Evolutionary conservation across 2,113 vertebrate species (phyloP), one percentile per base, ranked within the genome.

Genomic region (Chaetorhynchus papuensis): DNA sequence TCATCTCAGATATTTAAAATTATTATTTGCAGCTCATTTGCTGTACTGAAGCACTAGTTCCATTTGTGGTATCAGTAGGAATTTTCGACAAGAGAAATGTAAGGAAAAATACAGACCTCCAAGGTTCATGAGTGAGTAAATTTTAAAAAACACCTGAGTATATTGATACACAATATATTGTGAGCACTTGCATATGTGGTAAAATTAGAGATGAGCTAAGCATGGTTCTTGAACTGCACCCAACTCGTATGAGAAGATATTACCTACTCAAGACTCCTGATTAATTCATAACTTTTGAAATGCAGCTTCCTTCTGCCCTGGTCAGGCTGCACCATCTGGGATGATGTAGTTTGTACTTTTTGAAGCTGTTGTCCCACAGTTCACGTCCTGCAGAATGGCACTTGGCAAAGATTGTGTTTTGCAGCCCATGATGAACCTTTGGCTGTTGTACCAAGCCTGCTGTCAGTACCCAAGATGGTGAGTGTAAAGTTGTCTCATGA

Each of bases 141-240:
- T 75, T 64, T 64, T 18, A 7, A 86, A 79, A 63, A 64, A 10
- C 7, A 68, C 11, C 56, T 53, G n/a, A 60, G 63, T 75, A 86
- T 54, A 35, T 24, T 76, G 63, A 63, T 54, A n/a, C 8, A 13
- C 22, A 44, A 17, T 37, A 18, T 77, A 37, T 19, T 57, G 45
- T 78, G 28, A 71, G 41, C 61, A 57, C 41, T 85, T 94, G 91
- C 42, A 45, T 81, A 64, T 88, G 79, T 85, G 60, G 39, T 64
- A 82, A 74, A 93, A 88, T 94, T 92, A 84, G 83, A 93, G 85
- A 85, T 83, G 92, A 90, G 82, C 39, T 88, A 72, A 70, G 52
- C 13, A 15, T 56, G 70, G 86, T 94, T 97, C 85, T 91, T 93
- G 57, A 96, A 87, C 81, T 81, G 89, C 53, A 53, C 33, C 17